phyloP scores from a whole-genome alignment of 2,888 invertebrate species.

The Meliscaeva auricollis region DNA sequence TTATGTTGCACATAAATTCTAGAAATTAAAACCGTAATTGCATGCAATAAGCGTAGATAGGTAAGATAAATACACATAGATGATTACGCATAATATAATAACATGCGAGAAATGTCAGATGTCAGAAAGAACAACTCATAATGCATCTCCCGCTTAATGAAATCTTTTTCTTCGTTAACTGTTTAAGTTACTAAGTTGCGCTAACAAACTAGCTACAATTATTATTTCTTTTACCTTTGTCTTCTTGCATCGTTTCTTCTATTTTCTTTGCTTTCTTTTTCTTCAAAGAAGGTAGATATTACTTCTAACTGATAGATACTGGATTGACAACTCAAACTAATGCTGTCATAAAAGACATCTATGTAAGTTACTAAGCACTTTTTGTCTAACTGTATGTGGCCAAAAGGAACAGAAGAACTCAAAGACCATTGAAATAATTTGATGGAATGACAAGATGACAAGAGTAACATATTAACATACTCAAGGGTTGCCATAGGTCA shows the following conservation, averaged over 20 bases:
- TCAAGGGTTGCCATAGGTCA: constrained; percentile 5
- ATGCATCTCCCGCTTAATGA: constrained; percentile 56
- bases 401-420: background rate
- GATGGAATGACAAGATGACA: constrained; percentile 19
- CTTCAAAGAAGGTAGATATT: constrained; percentile 1
- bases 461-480: too few relatives aligned
- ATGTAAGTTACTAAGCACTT: constrained; percentile 53
- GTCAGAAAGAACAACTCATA: background rate
- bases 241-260: background rate
- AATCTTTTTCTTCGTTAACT: constrained; percentile 61
- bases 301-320: too few relatives aligned
- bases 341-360: constrained; percentile 34
- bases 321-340: constrained; percentile 43
- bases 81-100: background rate
- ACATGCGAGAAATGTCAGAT: background rate
- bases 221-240: background rate
- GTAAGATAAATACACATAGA: background rate
- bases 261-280: constrained; percentile 5
- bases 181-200: constrained; percentile 57
- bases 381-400: constrained; percentile 41
- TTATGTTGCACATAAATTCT: constrained; percentile 64
- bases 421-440: constrained; percentile 33
- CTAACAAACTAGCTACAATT: constrained; percentile 28
- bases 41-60: constrained; percentile 29
- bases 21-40: constrained; percentile 73